Evolutionary conservation across 2,888 invertebrate genomes (phyloP), one percentile per base, ranked within the genome.

Genomic region (Cerastis leucographa): DNA sequence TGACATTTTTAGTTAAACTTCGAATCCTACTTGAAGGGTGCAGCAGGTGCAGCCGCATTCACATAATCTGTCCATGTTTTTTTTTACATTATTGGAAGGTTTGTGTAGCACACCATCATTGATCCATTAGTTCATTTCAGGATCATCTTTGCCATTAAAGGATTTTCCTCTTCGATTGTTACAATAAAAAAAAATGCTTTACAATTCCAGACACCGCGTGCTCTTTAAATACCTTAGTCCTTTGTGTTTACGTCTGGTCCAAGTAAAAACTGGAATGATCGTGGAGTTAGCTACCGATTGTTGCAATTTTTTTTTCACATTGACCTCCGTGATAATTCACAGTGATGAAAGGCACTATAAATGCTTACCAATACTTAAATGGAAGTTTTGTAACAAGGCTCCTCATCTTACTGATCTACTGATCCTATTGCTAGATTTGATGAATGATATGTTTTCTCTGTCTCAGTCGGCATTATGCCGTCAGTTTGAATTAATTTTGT

Each of bases 251-350:
- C 14, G 17, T 59, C 19, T 54, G 51, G 19, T 51, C 17, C n/a
- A 40, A 51, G 64, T 69, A 74, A 69, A 80, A 79, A 79, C n/a
- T 59, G 44, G 22, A 54, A 42, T 54, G 35, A 44, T 74, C 42
- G 35, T 79, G 64, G 35, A 56, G 22, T 40, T 22, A 40, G 40
- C 68, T 42, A 42, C 8, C n/a, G 8, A 35, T 80, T 56, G 68
- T 79, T 49, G n/a, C 7, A 44, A 5, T 64, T 67, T 79, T 73
- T n/a, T 78, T 72, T 6, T 54, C 19, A n/a, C 11, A 19, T 65
- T 62, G 49, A 70, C n/a, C 61, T 67, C 46, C 9, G 29, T 51
- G 25, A 61, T 17, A 22, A 71, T 22, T 40, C n/a, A 51, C 14
- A 25, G 14, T 35, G 35, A 35, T 35, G 29, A 40, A 49, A 25